Evolutionary conservation across 2,113 vertebrate species (phyloP), one percentile per base, ranked within the genome.

Genomic region (Aegithalos caudatus): DNA sequence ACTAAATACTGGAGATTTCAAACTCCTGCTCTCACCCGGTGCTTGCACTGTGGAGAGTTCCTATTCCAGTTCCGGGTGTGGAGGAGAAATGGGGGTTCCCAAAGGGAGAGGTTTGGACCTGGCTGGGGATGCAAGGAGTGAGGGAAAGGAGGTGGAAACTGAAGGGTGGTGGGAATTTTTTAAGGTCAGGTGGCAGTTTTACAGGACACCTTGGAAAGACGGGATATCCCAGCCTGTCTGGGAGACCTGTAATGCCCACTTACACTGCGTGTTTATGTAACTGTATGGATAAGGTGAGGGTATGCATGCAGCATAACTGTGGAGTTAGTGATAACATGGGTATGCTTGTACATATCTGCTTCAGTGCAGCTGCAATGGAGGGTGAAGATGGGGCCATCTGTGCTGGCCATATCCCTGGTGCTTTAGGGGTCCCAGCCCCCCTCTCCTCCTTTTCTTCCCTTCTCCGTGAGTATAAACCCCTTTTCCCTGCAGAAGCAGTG

Each of bases 41-140:
- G 6, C 60, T 21, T 50, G 24, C 1, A 2, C n/a, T 19, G 2
- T 10, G 47, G 35, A 66, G 25, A 13, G 16, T 11, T 72, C 16
- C 12, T 37, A 8, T 38, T 60, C 31, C 0, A 6, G 19, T 48
- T 66, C 38, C 0, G 1, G 18, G 10, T 1, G 3, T 0, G 1
- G 22, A n/a, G 35, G 16, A 6, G 27, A 78, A 37, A 44, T 8
- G 13, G 24, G n/a, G 18, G 5, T 44, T 42, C 11, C 11, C 18
- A 19, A 14, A 25, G 18, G 10, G 28, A 47, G 22, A 47, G 11
- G 4, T 35, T 38, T 4, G 3, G 24, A 27, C 10, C 8, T 7
- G 2, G 11, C 11, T 14, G 10, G 9, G 25, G 8, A 1, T n/a
- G 35, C 40, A 12, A 29, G 40, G 44, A 17, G 4, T 2, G 3